A percentile compares a stretch with the other conserved stretches of the same genome.
Evolutionary conservation across 2,797 vertebrate species (phyloP).

Genomic region (Scleropages formosus): DNA sequence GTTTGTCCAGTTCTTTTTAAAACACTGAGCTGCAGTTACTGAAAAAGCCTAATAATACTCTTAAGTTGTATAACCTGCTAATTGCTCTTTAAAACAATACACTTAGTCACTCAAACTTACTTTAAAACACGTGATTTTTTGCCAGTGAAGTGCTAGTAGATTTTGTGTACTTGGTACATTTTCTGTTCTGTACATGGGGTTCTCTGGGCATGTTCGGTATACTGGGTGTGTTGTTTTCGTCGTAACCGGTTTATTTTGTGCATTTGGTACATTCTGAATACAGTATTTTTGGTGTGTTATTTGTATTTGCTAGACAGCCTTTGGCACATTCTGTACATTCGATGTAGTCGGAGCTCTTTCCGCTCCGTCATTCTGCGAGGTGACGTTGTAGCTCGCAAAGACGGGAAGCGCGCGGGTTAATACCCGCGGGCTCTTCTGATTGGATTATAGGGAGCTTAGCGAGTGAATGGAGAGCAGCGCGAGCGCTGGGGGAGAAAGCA

Average conservation of each 20-base stretch:
- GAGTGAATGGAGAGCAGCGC: constrained; percentile 35
- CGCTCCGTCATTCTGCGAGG: constrained; percentile 37
- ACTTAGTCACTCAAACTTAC: too few relatives aligned
- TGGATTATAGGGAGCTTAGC: constrained; percentile 45
- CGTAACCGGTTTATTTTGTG: not conserved
- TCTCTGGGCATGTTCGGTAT: not conserved
- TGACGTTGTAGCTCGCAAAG: constrained; percentile 42
- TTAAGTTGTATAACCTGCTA: too few relatives aligned
- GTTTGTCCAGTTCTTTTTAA: not conserved
- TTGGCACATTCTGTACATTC: not conserved
- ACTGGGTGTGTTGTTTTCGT: too few relatives aligned
- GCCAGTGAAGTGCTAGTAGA: not conserved
- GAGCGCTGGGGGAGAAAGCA: constrained; percentile 1
- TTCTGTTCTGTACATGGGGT: not conserved
- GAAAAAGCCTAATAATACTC: too few relatives aligned
- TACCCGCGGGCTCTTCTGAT: constrained; percentile 42
- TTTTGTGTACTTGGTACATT: too few relatives aligned
- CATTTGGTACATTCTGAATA: not conserved
- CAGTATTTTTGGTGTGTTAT: too few relatives aligned
- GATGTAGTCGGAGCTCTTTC: constrained; percentile 1
- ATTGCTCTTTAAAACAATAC: too few relatives aligned
- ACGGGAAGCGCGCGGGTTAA: constrained; percentile 39
- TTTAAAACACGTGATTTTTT: too few relatives aligned
- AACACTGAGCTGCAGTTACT: not conserved
- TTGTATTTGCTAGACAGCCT: too few relatives aligned